phyloP scores from a whole-genome alignment of 2,797 vertebrate species.

The Cynodonichthys magdalenae region DNA sequence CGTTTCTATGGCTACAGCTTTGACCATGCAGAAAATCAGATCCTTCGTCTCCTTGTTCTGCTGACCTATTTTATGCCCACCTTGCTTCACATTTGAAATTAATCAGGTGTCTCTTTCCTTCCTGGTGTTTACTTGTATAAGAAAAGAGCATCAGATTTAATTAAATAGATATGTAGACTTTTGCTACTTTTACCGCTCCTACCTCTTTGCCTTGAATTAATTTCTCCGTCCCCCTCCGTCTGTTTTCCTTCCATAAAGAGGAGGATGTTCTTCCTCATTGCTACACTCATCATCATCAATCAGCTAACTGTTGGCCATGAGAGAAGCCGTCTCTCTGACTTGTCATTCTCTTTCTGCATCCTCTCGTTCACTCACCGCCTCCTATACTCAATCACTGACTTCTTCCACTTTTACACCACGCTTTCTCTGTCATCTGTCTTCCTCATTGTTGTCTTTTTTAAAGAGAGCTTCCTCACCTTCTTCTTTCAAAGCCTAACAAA shows the following conservation, averaged over 20 bases:
- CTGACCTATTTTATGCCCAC: not conserved
- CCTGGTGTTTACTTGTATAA: constrained; percentile 49
- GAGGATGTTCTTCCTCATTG: constrained; percentile 71
- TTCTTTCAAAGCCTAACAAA: constrained; percentile 8
- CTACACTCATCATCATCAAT: constrained; percentile 77
- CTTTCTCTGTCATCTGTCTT: constrained; percentile 59
- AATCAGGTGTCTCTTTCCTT: constrained; percentile 30
- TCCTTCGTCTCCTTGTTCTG: not conserved
- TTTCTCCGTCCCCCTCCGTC: constrained; percentile 32
- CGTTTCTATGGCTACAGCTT: constrained; percentile 1
- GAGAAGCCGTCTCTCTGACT: constrained; percentile 63
- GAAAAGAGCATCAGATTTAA: constrained; percentile 46
- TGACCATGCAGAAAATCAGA: constrained; percentile 15
- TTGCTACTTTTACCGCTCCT: constrained; percentile 20
- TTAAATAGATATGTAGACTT: constrained; percentile 47
- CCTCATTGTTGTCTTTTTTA: constrained; percentile 55
- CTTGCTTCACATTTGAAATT: constrained; percentile 40
- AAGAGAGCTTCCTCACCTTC: constrained; percentile 21
- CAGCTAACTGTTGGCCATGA: constrained; percentile 66
- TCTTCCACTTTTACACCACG: constrained; percentile 58
- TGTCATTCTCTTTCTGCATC: constrained; percentile 64
- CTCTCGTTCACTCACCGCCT: constrained; percentile 45
- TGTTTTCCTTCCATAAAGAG: constrained; percentile 15
- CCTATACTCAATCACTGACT: constrained; percentile 61
- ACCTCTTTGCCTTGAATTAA: constrained; percentile 16